Evolutionary conservation across 2,888 invertebrate species (phyloP), one percentile per base, ranked within the genome.

Genomic region (Polymixis lichenea): DNA sequence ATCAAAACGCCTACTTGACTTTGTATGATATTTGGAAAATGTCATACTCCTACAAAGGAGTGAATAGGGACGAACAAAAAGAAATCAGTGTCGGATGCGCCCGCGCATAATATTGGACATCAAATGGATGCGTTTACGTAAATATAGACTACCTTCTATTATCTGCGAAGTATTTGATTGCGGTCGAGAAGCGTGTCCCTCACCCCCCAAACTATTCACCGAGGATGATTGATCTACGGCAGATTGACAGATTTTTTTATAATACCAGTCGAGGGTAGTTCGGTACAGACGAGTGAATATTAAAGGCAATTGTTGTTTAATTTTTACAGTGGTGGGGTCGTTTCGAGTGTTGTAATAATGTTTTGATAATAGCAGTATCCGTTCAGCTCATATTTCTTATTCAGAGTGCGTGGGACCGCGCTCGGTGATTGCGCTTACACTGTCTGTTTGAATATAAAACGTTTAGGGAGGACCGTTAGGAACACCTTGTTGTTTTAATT

Each of bases 231-330:
- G 96, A 96, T 96, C 96, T 95, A 94, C 94, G 90, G 94, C 93
- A 94, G 96, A 96, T 96, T 96, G 96, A 96, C 96, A 96, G 96
- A 91, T 96, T 96, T 96, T 72, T 94, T 95, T 96, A 95, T 92
- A 91, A 93, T 94, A 95, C 95, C 95, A 94, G 93, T 90, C 91
- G 91, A 92, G 93, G 95, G 94, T 94, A 82, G 82, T 78, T 81
- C 90, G 91, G 92, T 91, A 94, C 94, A 93, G 91, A 93, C 92
- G 90, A 94, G 94, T 94, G 95, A 95, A 94, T 96, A 96, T 96
- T 96, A 96, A 96, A 96, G 96, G 96, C 96, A 96, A 96, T 96
- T 96, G 96, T 96, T 96, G 96, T 96, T 96, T 96, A 96, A 96
- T 96, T 96, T 96, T 96, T 95, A 96, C 93, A 93, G 94, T 94